Percentiles rank a stretch among this genome's conserved stretches.
phyloP scores from a whole-genome alignment of 1,140 invertebrate species.

The Zaprionus camerounensis region DNA sequence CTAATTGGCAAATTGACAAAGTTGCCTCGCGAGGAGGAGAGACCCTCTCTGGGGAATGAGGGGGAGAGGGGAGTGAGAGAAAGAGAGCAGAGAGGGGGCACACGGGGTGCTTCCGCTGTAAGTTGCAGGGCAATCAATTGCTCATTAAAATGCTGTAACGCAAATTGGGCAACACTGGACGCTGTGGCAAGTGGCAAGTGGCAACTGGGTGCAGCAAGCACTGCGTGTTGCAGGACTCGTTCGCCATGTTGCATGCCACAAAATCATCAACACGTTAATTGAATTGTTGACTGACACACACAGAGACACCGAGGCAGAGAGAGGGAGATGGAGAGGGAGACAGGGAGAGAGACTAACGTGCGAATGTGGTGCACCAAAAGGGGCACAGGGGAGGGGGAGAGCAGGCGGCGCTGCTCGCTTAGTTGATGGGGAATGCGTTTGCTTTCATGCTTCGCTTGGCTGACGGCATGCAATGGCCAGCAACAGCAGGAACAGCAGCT shows the following conservation, averaged over 20 bases:
- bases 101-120: background rate
- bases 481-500: constrained; percentile 33
- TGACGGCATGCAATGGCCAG: constrained; percentile 72
- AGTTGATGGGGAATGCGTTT: constrained; percentile 74
- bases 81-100: too few relatives aligned
- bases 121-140: constrained; percentile 62
- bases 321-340: background rate
- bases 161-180: constrained; percentile 34
- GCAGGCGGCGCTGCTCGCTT: constrained; percentile 35
- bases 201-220: background rate
- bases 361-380: constrained; percentile 71
- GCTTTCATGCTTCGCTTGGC: constrained; percentile 74
- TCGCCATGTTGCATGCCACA: constrained; percentile 77
- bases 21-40: background rate
- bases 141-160: constrained; percentile 69
- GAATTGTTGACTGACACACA: constrained; percentile 83
- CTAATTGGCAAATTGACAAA: constrained; percentile 75
- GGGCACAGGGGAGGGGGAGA: background rate
- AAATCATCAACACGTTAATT: constrained; percentile 84
- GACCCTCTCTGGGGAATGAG: too few relatives aligned
- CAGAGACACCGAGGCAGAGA: constrained; percentile 13
- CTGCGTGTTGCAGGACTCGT: constrained; percentile 47
- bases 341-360: constrained; percentile 38
- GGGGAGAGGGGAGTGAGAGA: too few relatives aligned
- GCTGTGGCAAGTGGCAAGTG: background rate